Evolutionary conservation across 2,797 vertebrate genomes (phyloP), one percentile per base, ranked within the genome.

Genomic region (Betta splendens): DNA sequence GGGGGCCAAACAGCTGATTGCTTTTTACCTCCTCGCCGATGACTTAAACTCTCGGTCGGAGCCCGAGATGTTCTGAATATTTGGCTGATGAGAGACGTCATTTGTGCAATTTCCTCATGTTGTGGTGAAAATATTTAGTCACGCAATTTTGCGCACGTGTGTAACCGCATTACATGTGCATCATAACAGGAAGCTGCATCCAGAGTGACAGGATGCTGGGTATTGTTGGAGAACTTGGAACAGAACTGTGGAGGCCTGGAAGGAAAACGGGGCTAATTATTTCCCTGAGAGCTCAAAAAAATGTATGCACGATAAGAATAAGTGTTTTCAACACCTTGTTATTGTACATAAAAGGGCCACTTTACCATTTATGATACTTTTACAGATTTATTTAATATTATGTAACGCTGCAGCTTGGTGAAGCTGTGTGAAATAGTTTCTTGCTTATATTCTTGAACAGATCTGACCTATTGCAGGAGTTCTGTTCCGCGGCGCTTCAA

Each of bases 151-250:
- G 1, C 35, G 28, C 26, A 13, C 31, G 47, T 22, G 15, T 15
- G 18, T n/a, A 18, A 11, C 10, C n/a, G 17, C 42, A 44, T 32
- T 35, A 42, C 39, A 72, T 42, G 42, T 25, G 35, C 51, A 75
- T 64, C 76, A 75, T 33, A 85, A 80, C 81, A 89, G 81, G 83
- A 85, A 84, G 33, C 58, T 47, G 31, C 17, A 75, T 35, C 33
- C 21, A 33, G 32, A 58, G 59, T 15, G 29, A 47, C 64, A 77
- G 84, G 76, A 87, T 72, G 63, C 26, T 48, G 47, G 63, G 47
- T 58, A 82, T 81, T 87, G 81, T 87, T 85, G 44, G 47, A 9
- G 3, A 55, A n/a, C 57, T 52, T 0, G 1, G 37, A 75, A 73
- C 48, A 49, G 58, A 74, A 60, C 37, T 38, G 46, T 20, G 15